Evolutionary conservation across 1,140 invertebrate genomes (phyloP).

Genomic region (Brachystomella parvula): DNA sequence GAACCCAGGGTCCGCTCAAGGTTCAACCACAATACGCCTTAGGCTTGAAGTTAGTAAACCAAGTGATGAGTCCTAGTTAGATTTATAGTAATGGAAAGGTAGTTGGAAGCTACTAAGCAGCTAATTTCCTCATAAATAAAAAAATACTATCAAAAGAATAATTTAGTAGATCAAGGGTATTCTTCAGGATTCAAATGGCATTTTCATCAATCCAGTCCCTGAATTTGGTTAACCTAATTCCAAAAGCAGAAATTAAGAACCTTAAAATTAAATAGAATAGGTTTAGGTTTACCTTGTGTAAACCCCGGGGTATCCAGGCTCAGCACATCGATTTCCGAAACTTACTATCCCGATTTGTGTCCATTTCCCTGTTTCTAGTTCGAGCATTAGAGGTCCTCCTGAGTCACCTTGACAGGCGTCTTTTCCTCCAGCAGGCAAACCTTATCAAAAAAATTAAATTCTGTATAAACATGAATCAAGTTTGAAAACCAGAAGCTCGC

Average conservation of each 20-base stretch:
- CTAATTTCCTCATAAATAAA: no score
- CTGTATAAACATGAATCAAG: no score
- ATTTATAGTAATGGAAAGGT: no score
- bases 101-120: no score
- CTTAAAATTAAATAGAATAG: background rate
- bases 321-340: constrained; percentile 83
- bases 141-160: no score
- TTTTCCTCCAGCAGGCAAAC: constrained; percentile 77
- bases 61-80: no score
- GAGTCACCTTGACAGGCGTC: constrained; percentile 76
- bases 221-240: constrained; percentile 26
- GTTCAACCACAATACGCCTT: no score
- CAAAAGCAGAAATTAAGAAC: background rate
- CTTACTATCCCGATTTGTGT: constrained; percentile 81
- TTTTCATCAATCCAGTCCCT: constrained; percentile 29
- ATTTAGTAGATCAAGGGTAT: background rate
- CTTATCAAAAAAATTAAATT: no score
- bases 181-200: constrained; percentile 11
- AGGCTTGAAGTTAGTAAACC: no score
- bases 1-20: no score
- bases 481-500: no score
- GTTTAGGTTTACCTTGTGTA: constrained; percentile 18
- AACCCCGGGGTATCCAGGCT: constrained; percentile 42
- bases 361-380: constrained; percentile 60
- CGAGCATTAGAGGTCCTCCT: constrained; percentile 64